Evolutionary conservation across 2,888 invertebrate species (phyloP).

Genomic region (Hofmannophila pseudospretella): DNA sequence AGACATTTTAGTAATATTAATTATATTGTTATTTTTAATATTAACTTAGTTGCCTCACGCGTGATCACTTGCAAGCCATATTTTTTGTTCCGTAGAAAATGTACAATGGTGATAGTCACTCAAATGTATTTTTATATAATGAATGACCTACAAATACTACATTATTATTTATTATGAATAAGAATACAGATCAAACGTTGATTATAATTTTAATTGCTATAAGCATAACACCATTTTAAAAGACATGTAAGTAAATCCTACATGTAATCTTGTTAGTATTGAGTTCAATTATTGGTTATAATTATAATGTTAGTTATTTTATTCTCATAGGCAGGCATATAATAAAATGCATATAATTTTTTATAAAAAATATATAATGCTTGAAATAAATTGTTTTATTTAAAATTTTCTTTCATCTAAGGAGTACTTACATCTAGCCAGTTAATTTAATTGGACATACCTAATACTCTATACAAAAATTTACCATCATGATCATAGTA

Average conservation of each 20-base stretch:
- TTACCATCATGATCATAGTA: constrained; percentile 89
- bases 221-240: constrained; percentile 22
- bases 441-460: constrained; percentile 74
- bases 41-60: constrained; percentile 32
- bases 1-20: constrained; percentile 8
- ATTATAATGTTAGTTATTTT: constrained; percentile 35
- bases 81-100: constrained; percentile 53
- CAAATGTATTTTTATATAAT: constrained; percentile 40
- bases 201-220: constrained; percentile 16
- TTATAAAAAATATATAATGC: constrained; percentile 67
- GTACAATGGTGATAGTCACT: constrained; percentile 50
- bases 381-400: constrained; percentile 53
- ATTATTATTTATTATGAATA: constrained; percentile 10
- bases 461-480: constrained; percentile 88
- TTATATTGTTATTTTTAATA: constrained; percentile 10
- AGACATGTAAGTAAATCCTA: constrained; percentile 33
- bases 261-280: constrained; percentile 15
- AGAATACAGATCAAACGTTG: constrained; percentile 16
- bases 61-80: constrained; percentile 60
- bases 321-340: constrained; percentile 56
- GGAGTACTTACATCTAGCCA: constrained; percentile 9
- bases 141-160: constrained; percentile 6
- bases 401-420: constrained; percentile 6
- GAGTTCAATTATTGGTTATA: constrained; percentile 26
- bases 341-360: constrained; percentile 70